Conservation (phyloP, 2,797 vertebrate genomes). For the Acridotheres tristis region DNA sequence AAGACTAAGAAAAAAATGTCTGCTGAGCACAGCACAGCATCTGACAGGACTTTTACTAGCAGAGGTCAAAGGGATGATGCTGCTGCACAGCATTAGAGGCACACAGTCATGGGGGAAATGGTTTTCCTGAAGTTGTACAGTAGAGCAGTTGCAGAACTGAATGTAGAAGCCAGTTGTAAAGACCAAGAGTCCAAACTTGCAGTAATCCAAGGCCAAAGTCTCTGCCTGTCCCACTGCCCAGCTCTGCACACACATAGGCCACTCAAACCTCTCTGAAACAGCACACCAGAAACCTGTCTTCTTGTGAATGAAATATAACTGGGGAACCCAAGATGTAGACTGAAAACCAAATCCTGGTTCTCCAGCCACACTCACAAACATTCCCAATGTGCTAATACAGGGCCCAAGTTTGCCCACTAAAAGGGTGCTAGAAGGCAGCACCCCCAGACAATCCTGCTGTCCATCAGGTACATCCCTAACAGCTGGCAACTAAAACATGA, state of each 20-base stretch:
- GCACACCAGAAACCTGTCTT: not conserved
- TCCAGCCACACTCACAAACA: not conserved
- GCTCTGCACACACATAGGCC: not conserved
- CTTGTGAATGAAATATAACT: not conserved
- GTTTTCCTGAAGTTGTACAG: not conserved
- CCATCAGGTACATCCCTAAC: not conserved
- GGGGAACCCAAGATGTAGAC: not conserved
- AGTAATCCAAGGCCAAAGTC: not conserved
- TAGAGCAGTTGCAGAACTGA: not conserved
- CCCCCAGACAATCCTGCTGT: not conserved
- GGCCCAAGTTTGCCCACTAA: not conserved
- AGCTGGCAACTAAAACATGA: not conserved
- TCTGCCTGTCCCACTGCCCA: not conserved
- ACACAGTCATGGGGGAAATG: accelerated
- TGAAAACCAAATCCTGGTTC: not conserved
- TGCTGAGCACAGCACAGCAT: not conserved
- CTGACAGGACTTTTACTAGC: not conserved
- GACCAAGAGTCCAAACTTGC: not conserved
- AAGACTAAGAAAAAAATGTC: not conserved
- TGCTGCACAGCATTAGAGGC: not conserved
- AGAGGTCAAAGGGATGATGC: not conserved
- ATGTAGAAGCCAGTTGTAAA: not conserved
- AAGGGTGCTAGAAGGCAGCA: not conserved
- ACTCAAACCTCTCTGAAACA: not conserved
- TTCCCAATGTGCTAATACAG: not conserved